Evolutionary conservation across 2,888 invertebrate species (phyloP).

Genomic region (Lasioglossum vierecki): DNA sequence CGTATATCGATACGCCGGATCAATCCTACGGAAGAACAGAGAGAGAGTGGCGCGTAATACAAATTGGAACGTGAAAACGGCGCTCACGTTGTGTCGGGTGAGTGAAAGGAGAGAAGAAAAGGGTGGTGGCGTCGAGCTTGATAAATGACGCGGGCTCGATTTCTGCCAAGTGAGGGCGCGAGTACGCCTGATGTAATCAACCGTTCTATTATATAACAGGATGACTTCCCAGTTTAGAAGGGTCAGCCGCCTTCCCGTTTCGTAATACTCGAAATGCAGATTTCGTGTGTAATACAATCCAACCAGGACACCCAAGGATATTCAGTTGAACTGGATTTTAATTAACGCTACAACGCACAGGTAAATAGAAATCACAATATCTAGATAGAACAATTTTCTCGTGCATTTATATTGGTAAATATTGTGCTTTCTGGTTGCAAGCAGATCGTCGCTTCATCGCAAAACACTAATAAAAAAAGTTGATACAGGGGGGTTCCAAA

Average conservation of each 20-base stretch:
- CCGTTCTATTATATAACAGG: constrained; percentile 81
- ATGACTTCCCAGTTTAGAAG: constrained; percentile 77
- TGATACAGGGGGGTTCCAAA: too few relatives aligned
- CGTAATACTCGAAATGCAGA: constrained; percentile 25
- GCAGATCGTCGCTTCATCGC: too few relatives aligned
- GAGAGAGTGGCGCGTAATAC: constrained; percentile 69
- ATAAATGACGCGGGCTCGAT: constrained; percentile 80
- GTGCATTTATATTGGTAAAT: too few relatives aligned
- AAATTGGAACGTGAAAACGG: constrained; percentile 73
- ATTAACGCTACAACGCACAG: background rate
- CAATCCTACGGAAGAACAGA: constrained; percentile 69
- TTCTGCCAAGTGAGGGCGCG: constrained; percentile 71
- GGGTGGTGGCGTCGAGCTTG: constrained; percentile 74
- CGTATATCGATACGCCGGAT: constrained; percentile 63
- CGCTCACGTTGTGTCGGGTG: constrained; percentile 55
- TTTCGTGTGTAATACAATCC: background rate
- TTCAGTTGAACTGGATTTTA: background rate
- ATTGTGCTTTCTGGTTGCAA: too few relatives aligned
- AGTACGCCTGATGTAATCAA: constrained; percentile 78
- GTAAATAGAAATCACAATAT: too few relatives aligned
- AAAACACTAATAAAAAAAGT: too few relatives aligned
- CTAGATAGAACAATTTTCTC: too few relatives aligned
- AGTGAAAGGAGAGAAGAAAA: constrained; percentile 63
- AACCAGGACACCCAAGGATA: constrained; percentile 4
- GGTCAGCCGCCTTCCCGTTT: constrained; percentile 57